Percentiles rank a stretch among this genome's conserved stretches.
Conservation (phyloP, 2,113 vertebrate species). For the Laticauda colubrina region DNA sequence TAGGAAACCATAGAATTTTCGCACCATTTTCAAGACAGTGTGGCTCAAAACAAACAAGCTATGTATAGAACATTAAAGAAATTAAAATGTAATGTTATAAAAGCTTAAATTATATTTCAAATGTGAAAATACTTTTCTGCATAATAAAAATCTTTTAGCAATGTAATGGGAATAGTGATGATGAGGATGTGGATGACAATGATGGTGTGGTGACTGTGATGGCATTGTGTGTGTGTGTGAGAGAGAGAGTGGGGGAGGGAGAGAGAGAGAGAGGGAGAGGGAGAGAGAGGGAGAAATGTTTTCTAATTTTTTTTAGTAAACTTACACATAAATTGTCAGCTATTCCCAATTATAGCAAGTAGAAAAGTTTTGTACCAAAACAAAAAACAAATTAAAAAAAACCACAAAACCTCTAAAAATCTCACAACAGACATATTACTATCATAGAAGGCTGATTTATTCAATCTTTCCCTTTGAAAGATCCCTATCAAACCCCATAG, state of each 20-base stretch:
- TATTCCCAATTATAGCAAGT: not conserved
- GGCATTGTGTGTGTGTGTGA: not conserved
- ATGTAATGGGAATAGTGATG: not conserved
- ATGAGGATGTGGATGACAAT: not conserved
- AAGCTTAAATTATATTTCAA: not conserved
- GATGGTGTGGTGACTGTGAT: not conserved
- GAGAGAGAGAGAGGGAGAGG: too few relatives aligned
- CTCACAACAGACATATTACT: not conserved
- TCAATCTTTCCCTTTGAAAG: not conserved
- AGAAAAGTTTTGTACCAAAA: conserved; percentile 9
- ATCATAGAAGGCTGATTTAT: not conserved
- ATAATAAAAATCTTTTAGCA: not conserved
- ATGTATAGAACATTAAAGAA: not conserved
- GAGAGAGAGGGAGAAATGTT: not conserved
- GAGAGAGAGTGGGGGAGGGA: too few relatives aligned
- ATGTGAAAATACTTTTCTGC: not conserved
- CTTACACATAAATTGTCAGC: not conserved
- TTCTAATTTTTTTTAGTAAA: not conserved
- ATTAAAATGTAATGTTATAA: not conserved
- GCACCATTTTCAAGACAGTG: not conserved
- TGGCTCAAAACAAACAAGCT: not conserved
- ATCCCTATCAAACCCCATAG: not conserved
- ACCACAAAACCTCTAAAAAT: conserved; percentile 20
- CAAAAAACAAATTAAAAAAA: not conserved
- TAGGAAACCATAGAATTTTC: not conserved